phyloP scores from a whole-genome alignment of 92 coral and sea anemone species.

The Chrysogorgia sp. region DNA sequence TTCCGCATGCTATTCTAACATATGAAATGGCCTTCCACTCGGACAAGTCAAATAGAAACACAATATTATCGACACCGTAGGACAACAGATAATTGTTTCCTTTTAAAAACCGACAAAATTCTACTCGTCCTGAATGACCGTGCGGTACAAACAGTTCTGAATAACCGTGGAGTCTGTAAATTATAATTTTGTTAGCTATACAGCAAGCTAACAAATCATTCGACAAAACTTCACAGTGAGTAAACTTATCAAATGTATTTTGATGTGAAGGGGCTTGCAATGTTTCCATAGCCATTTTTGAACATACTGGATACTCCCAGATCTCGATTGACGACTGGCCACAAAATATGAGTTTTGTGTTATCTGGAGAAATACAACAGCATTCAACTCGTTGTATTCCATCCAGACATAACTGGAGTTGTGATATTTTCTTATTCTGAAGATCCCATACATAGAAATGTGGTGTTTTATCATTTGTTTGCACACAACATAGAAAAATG shows the following conservation, averaged over 20 bases:
- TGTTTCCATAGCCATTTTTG: too few relatives aligned
- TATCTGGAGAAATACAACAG: conserved; percentile 23
- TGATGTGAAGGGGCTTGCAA: too few relatives aligned
- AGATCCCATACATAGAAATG: too few relatives aligned
- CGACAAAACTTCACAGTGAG: conserved; percentile 7
- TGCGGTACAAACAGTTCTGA: not conserved
- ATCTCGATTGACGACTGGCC: not conserved
- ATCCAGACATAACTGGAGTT: not conserved
- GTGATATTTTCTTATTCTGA: not conserved
- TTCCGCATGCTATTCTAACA: not conserved
- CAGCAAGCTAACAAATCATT: not conserved
- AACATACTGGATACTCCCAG: not conserved
- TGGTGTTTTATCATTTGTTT: too few relatives aligned
- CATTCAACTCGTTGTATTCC: not conserved
- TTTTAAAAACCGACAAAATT: conserved; percentile 48
- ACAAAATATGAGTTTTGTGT: not conserved
- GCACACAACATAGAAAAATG: too few relatives aligned
- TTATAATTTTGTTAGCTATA: not conserved
- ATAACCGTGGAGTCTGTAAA: not conserved
- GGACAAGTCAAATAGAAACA: conserved; percentile 47
- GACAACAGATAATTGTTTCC: conserved; percentile 54
- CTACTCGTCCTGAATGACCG: conserved; percentile 50
- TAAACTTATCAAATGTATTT: conserved; percentile 10
- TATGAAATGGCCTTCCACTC: conserved; percentile 29
- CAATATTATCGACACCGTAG: conserved; percentile 6